Conservation (phyloP, 2,888 invertebrate genomes). For the Drosophila subsilvestris region DNA sequence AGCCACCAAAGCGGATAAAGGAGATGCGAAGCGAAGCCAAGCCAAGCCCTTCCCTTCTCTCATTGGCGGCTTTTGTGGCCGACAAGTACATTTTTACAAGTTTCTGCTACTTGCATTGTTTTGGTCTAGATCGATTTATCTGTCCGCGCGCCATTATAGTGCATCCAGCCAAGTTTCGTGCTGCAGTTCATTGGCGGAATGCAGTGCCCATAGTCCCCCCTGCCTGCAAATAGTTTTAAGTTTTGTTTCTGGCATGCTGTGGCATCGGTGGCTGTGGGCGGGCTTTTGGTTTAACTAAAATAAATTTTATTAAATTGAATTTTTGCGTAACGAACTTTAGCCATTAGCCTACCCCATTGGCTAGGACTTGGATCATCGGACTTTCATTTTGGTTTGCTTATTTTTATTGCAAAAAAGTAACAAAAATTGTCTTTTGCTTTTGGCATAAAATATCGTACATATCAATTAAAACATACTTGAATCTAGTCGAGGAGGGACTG, state of each 20-base stretch:
- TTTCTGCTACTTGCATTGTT: constrained; percentile 22
- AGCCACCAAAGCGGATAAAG: constrained; percentile 13
- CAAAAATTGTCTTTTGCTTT: constrained; percentile 46
- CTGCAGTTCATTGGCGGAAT: constrained; percentile 22
- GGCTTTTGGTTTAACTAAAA: constrained; percentile 51
- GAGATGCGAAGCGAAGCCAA: background rate
- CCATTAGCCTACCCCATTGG: constrained; percentile 43
- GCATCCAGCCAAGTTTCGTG: constrained; percentile 8
- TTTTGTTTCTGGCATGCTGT: constrained; percentile 45
- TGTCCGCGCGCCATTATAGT: constrained; percentile 32
- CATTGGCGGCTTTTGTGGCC: constrained; percentile 39
- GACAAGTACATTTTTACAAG: constrained; percentile 52
- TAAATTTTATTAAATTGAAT: constrained; percentile 64
- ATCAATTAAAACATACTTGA: constrained; percentile 22
- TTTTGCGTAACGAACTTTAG: constrained; percentile 46
- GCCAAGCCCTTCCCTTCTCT: constrained; percentile 45
- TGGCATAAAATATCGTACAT: constrained; percentile 39
- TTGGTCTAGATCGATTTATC: constrained; percentile 22
- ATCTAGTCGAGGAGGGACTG: constrained; percentile 11
- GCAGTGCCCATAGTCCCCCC: constrained; percentile 2
- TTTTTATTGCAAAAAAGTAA: constrained; percentile 61
- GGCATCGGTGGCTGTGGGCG: background rate
- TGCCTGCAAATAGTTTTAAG: constrained; percentile 59
- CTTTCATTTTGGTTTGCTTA: constrained; percentile 6
- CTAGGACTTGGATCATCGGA: constrained; percentile 11